Percentiles rank a stretch among this genome's conserved stretches.
These are phyloP conservation scores for Falcunculus frontatus DNA, from an alignment of 2,113 vertebrate genomes.

Conservation along the genomic window DNA sequence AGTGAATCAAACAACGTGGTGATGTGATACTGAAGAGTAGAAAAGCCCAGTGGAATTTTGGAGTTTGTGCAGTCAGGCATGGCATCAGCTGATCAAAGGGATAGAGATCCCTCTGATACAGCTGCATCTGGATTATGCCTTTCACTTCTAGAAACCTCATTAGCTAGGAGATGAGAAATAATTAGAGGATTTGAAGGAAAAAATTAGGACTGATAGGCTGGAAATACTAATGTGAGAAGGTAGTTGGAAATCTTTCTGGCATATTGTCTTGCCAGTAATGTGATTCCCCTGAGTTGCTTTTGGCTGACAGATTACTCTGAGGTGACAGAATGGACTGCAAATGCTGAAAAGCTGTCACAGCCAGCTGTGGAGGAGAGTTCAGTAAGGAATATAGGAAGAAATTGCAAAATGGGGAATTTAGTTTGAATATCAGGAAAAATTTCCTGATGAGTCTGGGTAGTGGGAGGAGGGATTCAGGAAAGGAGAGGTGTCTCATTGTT, in stretches of 20 bases:
- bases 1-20: not conserved
- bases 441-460: not conserved
- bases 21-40: not conserved
- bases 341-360: not conserved
- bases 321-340: not conserved
- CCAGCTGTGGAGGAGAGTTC: not conserved
- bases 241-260: not conserved
- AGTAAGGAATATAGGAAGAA: not conserved
- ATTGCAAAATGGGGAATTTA: not conserved
- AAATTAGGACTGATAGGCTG: not conserved
- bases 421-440: not conserved
- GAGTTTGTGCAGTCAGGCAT: not conserved
- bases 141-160: not conserved
- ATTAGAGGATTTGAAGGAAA: not conserved
- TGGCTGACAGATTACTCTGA: not conserved
- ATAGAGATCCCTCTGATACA: not conserved
- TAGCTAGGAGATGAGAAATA: not conserved
- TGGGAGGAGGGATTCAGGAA: rapidly evolving
- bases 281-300: not conserved
- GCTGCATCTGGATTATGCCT: not conserved
- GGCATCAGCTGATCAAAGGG: not conserved
- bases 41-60: not conserved
- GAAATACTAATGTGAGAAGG: not conserved
- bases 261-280: not conserved
- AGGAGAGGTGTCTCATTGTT: not conserved